Evolutionary conservation across 2,888 invertebrate species (phyloP).

Genomic region (Phanerotoma sp.): DNA sequence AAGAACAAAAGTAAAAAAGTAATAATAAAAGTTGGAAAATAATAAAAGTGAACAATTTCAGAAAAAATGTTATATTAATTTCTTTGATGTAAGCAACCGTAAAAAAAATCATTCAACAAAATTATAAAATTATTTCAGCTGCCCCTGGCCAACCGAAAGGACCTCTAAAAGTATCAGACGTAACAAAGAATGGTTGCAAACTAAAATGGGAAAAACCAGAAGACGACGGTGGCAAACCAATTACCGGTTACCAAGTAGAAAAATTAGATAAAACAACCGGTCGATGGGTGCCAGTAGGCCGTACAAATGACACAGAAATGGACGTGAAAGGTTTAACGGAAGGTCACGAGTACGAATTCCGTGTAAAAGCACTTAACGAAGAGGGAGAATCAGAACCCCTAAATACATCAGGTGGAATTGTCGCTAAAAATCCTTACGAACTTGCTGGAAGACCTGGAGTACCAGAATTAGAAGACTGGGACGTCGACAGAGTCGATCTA

Average conservation of each 20-base stretch:
- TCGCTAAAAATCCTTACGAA: constrained; percentile 97
- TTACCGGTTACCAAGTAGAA: constrained; percentile 91
- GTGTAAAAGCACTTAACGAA: constrained; percentile 91
- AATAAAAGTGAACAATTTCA: too few species aligned
- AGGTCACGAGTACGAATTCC: constrained; percentile 90
- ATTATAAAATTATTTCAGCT: constrained; percentile 58
- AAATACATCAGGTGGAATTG: constrained; percentile 82
- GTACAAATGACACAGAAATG: constrained; percentile 82
- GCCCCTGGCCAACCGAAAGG: constrained; percentile 87
- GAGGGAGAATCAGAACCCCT: constrained; percentile 95
- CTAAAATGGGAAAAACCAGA: constrained; percentile 92
- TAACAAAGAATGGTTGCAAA: constrained; percentile 88
- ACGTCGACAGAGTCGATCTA: constrained; percentile 83
- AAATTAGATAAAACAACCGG: constrained; percentile 91
- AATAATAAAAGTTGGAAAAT: too few species aligned
- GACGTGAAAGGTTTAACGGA: constrained; percentile 88
- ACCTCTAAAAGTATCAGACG: constrained; percentile 83
- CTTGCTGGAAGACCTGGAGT: constrained; percentile 83
- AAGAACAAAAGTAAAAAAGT: too few species aligned
- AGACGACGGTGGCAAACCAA: constrained; percentile 92
- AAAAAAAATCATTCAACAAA: too few species aligned
- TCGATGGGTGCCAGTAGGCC: constrained; percentile 91
- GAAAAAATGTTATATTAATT: too few species aligned
- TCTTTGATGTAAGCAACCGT: too few species aligned
- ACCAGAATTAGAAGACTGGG: constrained; percentile 87